These are phyloP conservation scores for Pseudococcus jackbeardsleyi DNA, from an alignment of 2,888 invertebrate genomes.

Conservation along the genomic window DNA sequence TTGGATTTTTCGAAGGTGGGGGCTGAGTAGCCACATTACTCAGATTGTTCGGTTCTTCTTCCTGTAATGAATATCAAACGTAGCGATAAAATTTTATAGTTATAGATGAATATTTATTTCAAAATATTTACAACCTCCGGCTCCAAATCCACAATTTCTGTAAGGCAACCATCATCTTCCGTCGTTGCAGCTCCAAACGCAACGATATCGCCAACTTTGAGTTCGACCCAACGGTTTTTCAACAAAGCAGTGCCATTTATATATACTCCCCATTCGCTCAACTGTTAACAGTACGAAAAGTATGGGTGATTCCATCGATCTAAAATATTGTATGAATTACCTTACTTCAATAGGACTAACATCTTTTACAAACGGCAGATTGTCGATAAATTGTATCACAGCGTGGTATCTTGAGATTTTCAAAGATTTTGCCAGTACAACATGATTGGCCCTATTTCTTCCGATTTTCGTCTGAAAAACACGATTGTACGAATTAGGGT, in stretches of 20 bases:
- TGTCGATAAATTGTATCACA: neutral
- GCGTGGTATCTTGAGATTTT: neutral
- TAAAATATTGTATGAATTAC: neutral
- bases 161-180: neutral
- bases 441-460: neutral
- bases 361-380: slow-evolving; percentile 4
- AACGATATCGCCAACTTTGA: neutral
- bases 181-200: neutral
- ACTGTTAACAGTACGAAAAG: neutral
- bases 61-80: neutral
- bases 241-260: neutral
- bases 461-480: neutral
- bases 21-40: neutral
- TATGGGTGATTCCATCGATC: neutral
- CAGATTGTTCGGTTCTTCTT: neutral
- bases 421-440: neutral
- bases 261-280: slow-evolving; percentile 15
- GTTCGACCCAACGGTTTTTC: neutral
- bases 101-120: neutral
- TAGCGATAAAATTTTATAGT: neutral
- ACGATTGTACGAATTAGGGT: neutral
- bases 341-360: neutral
- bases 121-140: neutral
- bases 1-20: neutral
- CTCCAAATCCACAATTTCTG: neutral